A percentile compares a stretch with the other conserved stretches of the same genome.
Evolutionary conservation across 2,797 vertebrate genomes (phyloP).

Genomic region (Melanotaenia parkinsoni): DNA sequence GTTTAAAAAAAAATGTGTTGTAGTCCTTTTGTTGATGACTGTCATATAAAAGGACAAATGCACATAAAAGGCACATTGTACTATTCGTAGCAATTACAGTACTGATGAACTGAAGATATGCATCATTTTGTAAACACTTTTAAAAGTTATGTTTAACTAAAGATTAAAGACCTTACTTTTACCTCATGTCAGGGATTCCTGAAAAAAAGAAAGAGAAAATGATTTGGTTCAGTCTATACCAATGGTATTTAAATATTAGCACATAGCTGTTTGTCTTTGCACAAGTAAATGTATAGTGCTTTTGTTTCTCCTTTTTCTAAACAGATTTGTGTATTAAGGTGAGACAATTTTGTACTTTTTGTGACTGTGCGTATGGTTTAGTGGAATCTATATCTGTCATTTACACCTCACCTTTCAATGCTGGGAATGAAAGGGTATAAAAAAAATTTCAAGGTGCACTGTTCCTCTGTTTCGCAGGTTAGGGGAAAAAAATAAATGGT

Average conservation of each 20-base stretch:
- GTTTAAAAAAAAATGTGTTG: slow-evolving; percentile 73
- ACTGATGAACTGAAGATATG: slow-evolving; percentile 86
- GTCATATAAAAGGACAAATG: slow-evolving; percentile 83
- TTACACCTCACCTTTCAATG: slow-evolving; percentile 82
- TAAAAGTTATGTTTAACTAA: slow-evolving; percentile 82
- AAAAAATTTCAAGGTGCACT: slow-evolving; percentile 75
- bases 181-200: slow-evolving; percentile 89
- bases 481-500: slow-evolving; percentile 54
- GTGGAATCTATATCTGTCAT: slow-evolving; percentile 86
- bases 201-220: slow-evolving; percentile 71
- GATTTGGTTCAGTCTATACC: slow-evolving; percentile 83
- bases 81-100: slow-evolving; percentile 88
- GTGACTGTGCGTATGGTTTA: slow-evolving; percentile 86
- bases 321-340: slow-evolving; percentile 86
- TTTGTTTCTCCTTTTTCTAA: slow-evolving; percentile 86
- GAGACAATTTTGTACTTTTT: slow-evolving; percentile 87
- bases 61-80: slow-evolving; percentile 86
- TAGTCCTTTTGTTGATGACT: slow-evolving; percentile 80
- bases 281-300: slow-evolving; percentile 87
- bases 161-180: slow-evolving; percentile 86
- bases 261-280: slow-evolving; percentile 89
- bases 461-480: slow-evolving; percentile 77
- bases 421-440: slow-evolving; percentile 79
- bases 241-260: slow-evolving; percentile 87
- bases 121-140: slow-evolving; percentile 87